Evolutionary conservation across 2,888 invertebrate species (phyloP).

Genomic region (Drosophila histrio): DNA sequence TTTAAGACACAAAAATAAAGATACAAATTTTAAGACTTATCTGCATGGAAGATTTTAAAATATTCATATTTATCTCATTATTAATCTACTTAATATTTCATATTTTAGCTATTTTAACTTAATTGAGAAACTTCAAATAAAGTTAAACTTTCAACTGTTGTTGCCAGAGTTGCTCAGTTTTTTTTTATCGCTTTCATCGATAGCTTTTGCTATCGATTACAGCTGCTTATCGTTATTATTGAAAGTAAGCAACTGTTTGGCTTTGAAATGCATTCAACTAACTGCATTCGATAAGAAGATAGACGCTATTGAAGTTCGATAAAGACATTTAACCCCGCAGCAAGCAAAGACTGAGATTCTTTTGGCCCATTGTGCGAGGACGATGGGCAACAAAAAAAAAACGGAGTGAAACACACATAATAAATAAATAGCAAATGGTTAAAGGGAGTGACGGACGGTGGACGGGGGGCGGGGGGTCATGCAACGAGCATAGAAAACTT

Average conservation of each 20-base stretch:
- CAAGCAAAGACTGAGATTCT: conserved; percentile 34
- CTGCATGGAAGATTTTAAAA: too few relatives aligned
- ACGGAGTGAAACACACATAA: conserved; percentile 47
- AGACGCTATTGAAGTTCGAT: conserved; percentile 24
- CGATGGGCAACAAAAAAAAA: conserved; percentile 10
- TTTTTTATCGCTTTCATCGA: too few relatives aligned
- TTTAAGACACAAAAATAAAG: too few relatives aligned
- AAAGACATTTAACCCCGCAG: conserved; percentile 39
- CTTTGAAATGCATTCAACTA: conserved; percentile 37
- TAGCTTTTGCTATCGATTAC: neutral
- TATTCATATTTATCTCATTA: too few relatives aligned
- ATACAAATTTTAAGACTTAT: too few relatives aligned
- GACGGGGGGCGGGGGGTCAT: conserved; percentile 13
- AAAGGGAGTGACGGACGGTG: neutral
- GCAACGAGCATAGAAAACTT: conserved; percentile 58
- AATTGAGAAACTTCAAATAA: too few relatives aligned
- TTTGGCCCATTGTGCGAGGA: conserved; percentile 41
- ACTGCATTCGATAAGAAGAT: conserved; percentile 35
- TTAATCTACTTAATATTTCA: too few relatives aligned
- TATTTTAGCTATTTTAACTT: too few relatives aligned
- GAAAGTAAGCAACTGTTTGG: neutral
- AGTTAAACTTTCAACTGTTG: too few relatives aligned
- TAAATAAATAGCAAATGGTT: conserved; percentile 66
- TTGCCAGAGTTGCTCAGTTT: too few relatives aligned
- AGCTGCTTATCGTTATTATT: neutral